These are phyloP conservation scores for Coecobrya sp. DNA, from an alignment of 2,888 invertebrate species.

Conservation along the genomic window DNA sequence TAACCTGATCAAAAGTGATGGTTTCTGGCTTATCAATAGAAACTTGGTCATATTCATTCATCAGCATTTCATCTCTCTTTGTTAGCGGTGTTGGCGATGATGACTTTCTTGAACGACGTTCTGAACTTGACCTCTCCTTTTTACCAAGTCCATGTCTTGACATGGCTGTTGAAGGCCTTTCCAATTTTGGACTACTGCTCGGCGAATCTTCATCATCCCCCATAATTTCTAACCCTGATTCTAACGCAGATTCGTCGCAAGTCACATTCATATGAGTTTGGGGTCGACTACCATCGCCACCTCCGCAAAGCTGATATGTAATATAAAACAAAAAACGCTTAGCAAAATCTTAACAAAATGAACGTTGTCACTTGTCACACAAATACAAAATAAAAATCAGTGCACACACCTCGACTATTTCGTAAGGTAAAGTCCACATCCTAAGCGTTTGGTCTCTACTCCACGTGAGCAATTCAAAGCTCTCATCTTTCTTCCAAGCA, in stretches of 20 bases:
- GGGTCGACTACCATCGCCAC: conserved; percentile 75
- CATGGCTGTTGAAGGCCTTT: conserved; percentile 58
- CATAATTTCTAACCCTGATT: conserved; percentile 73
- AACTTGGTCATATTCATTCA: conserved; percentile 84
- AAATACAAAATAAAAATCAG: neutral
- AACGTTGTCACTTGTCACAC: too few relatives aligned
- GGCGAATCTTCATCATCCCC: conserved; percentile 81
- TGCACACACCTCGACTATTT: conserved; percentile 83
- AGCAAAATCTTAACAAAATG: too few relatives aligned
- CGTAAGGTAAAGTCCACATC: conserved; percentile 90
- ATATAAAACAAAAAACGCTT: neutral
- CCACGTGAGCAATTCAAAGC: conserved; percentile 96
- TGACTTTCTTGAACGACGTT: conserved; percentile 75
- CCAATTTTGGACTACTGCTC: conserved; percentile 68
- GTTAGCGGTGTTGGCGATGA: conserved; percentile 73
- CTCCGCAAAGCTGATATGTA: conserved; percentile 79
- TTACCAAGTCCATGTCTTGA: conserved; percentile 50
- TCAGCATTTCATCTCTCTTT: conserved; percentile 84
- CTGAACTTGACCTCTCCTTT: conserved; percentile 66
- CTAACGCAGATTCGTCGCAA: conserved; percentile 73
- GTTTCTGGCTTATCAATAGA: conserved; percentile 82
- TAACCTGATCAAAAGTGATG: conserved; percentile 84
- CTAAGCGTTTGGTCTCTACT: conserved; percentile 97
- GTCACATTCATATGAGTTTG: conserved; percentile 61
- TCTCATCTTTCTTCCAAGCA: conserved; percentile 94